phyloP scores from a whole-genome alignment of 64 coral and sea anemone genomes.

The Dendrophyllia cribrosa region DNA sequence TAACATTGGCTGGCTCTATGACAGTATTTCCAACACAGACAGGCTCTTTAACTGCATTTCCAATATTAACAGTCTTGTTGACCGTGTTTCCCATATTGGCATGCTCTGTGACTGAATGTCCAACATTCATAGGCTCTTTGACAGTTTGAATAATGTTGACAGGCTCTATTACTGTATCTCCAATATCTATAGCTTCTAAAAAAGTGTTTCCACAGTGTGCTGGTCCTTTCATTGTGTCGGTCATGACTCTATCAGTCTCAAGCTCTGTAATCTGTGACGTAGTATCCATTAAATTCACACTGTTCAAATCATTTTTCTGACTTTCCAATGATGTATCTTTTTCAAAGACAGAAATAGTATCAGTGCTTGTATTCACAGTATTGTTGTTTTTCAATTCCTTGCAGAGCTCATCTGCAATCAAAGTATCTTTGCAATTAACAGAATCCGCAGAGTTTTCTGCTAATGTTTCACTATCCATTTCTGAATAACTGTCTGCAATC shows the following conservation, averaged over 20 bases:
- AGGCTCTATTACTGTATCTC: background rate
- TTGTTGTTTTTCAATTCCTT: background rate
- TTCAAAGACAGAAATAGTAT: background rate
- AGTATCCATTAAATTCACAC: background rate
- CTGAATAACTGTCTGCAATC: background rate
- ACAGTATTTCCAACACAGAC: background rate
- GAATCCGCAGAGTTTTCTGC: background rate
- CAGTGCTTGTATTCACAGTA: background rate
- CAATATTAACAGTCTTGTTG: background rate
- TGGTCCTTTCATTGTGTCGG: too few relatives aligned
- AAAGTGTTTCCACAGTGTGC: background rate
- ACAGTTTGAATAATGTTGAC: background rate
- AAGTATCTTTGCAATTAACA: background rate
- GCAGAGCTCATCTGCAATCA: background rate
- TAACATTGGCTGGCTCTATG: background rate
- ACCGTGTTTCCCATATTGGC: background rate
- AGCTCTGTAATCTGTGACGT: background rate
- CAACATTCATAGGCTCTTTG: background rate
- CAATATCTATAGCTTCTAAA: background rate
- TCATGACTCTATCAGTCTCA: background rate
- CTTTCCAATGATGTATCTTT: background rate
- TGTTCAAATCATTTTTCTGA: background rate
- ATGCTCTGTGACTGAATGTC: background rate
- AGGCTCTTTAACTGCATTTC: background rate
- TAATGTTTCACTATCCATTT: background rate